phyloP scores from a whole-genome alignment of 2,888 invertebrate species.

The Callimorpha dominula region DNA sequence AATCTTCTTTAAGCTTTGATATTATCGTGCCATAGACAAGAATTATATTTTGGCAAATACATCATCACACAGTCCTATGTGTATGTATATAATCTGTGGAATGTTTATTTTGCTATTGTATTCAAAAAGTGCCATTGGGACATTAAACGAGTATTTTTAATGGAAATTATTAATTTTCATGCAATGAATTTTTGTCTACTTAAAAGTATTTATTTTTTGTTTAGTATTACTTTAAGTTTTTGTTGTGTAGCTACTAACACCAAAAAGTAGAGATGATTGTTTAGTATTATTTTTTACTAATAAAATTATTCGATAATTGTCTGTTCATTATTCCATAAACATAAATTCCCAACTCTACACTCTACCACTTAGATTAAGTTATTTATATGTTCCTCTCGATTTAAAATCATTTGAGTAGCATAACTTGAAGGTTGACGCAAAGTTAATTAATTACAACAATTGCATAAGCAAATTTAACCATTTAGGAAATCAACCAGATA shows the following conservation, averaged over 20 bases:
- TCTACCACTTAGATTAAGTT: too few species aligned
- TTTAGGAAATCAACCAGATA: too few species aligned
- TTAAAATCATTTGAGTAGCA: too few species aligned
- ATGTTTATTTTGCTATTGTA: slow-evolving; percentile 74
- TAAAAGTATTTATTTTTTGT: slow-evolving; percentile 76
- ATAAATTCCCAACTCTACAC: background rate
- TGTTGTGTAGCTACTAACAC: slow-evolving; percentile 83
- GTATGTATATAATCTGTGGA: slow-evolving; percentile 60
- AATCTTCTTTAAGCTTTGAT: slow-evolving; percentile 72
- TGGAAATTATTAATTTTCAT: slow-evolving; percentile 59
- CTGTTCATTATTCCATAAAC: slow-evolving; percentile 39
- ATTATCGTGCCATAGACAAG: slow-evolving; percentile 78
- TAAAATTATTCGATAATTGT: slow-evolving; percentile 57
- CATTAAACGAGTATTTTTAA: slow-evolving; percentile 46
- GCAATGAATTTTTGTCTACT: slow-evolving; percentile 73
- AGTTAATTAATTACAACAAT: too few species aligned
- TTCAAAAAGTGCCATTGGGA: slow-evolving; percentile 79
- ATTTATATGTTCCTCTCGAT: too few species aligned
- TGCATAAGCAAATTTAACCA: too few species aligned
- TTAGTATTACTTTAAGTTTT: slow-evolving; percentile 65
- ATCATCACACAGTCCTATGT: slow-evolving; percentile 56
- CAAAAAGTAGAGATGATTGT: slow-evolving; percentile 79
- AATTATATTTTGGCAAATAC: slow-evolving; percentile 58
- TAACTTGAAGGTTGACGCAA: too few species aligned
- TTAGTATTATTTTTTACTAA: slow-evolving; percentile 74